Evolutionary conservation across 2,113 vertebrate species (phyloP).

Genomic region (Vulpes vulpes): DNA sequence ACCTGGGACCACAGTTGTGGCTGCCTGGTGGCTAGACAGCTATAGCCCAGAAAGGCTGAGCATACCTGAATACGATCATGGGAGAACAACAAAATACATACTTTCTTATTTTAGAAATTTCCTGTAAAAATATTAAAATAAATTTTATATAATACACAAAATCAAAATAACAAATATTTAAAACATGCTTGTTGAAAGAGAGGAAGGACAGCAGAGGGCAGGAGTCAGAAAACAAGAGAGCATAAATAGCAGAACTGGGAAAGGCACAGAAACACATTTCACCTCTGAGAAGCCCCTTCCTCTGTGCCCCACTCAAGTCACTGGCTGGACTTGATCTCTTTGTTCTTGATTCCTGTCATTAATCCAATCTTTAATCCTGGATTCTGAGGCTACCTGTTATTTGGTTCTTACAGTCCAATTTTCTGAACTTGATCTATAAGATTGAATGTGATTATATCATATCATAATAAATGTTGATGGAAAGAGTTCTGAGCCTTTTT

Average conservation of each 20-base stretch:
- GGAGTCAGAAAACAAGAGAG: neutral
- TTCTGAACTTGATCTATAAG: slow-evolving; percentile 22
- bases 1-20: neutral
- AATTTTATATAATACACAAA: neutral
- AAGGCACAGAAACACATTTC: neutral
- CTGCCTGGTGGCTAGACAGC: neutral
- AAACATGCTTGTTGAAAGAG: neutral
- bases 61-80: neutral
- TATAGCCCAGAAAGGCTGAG: neutral
- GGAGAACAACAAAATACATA: neutral
- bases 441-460: slow-evolving; percentile 4
- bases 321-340: neutral
- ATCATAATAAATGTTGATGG: slow-evolving; percentile 56
- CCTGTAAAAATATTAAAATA: neutral
- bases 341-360: neutral
- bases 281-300: neutral
- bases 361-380: neutral
- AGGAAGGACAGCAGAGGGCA: neutral
- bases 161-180: neutral
- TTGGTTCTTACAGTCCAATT: neutral
- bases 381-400: neutral
- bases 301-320: neutral
- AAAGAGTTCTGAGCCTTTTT: neutral
- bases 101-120: neutral
- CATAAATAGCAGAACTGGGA: neutral